Evolutionary conservation across 1,140 invertebrate genomes (phyloP).

Genomic region (Venustaconcha ellipsiformis): DNA sequence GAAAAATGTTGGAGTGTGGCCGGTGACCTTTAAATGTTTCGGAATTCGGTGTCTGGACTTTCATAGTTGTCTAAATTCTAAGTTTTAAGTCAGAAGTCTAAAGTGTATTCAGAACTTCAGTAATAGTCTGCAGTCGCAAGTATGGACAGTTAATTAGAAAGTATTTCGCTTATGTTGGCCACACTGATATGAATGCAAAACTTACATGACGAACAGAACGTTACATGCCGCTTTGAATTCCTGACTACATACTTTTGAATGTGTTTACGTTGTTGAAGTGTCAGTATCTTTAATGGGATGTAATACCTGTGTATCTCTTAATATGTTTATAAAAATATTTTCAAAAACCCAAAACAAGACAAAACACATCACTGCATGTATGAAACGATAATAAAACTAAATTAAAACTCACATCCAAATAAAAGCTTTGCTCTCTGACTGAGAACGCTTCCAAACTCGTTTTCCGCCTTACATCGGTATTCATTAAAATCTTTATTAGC

Average conservation of each 20-base stretch:
- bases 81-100: too few species aligned
- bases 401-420: conserved; percentile 23
- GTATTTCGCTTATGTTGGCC: too few species aligned
- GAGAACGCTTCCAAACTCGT: conserved; percentile 17
- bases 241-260: conserved; percentile 8
- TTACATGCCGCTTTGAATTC: conserved; percentile 12
- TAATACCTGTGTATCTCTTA: not conserved
- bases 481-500: conserved; percentile 2
- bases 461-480: conserved; percentile 21
- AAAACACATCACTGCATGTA: not conserved
- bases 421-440: conserved; percentile 15
- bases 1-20: too few species aligned
- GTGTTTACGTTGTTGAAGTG: conserved; percentile 17
- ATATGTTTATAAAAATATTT: not conserved
- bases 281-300: conserved; percentile 6
- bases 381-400: too few species aligned
- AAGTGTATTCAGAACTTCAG: too few species aligned
- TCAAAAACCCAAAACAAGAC: not conserved
- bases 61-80: too few species aligned
- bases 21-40: too few species aligned
- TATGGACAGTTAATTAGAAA: too few species aligned
- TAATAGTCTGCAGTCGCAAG: too few species aligned
- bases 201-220: too few species aligned
- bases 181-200: too few species aligned
- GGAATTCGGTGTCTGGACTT: too few species aligned